Evolutionary conservation across 2,113 vertebrate genomes (phyloP).

Genomic region (Noctilio leporinus): DNA sequence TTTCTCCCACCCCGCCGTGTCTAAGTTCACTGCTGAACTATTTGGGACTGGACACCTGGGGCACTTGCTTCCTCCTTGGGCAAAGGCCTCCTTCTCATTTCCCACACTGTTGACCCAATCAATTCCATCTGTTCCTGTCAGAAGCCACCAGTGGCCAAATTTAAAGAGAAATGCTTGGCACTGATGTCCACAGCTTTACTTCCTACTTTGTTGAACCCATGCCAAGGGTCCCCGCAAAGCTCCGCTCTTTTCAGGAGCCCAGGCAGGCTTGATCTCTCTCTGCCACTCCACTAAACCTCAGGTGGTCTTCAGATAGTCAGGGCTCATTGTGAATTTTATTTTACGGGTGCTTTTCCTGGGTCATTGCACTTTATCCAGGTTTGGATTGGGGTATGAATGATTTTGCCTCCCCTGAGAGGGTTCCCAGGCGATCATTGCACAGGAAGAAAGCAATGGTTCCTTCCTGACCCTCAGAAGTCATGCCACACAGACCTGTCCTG

Average conservation of each 20-base stretch:
- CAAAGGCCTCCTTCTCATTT: neutral
- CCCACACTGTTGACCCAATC: neutral
- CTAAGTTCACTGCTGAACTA: neutral
- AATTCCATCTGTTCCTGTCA: constrained; percentile 12
- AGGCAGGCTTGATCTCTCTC: neutral
- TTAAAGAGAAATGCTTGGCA: neutral
- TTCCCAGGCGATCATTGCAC: neutral
- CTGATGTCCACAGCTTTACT: neutral
- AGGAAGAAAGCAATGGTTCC: neutral
- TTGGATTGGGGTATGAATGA: neutral
- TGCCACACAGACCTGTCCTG: neutral
- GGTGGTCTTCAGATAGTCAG: neutral
- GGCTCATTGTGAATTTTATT: neutral
- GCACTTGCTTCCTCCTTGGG: neutral
- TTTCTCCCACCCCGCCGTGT: neutral
- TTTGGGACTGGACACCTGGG: neutral
- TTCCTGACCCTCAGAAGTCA: neutral
- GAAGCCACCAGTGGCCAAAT: constrained; percentile 11
- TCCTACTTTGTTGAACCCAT: neutral
- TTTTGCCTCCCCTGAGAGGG: neutral
- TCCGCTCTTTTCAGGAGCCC: neutral
- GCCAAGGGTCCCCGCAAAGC: neutral
- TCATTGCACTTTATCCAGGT: neutral
- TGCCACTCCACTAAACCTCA: neutral
- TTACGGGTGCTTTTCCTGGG: neutral